Percentiles rank a stretch among this genome's conserved stretches.
Conservation (phyloP, 2,797 vertebrate species). For the Trematomus bernacchii region DNA sequence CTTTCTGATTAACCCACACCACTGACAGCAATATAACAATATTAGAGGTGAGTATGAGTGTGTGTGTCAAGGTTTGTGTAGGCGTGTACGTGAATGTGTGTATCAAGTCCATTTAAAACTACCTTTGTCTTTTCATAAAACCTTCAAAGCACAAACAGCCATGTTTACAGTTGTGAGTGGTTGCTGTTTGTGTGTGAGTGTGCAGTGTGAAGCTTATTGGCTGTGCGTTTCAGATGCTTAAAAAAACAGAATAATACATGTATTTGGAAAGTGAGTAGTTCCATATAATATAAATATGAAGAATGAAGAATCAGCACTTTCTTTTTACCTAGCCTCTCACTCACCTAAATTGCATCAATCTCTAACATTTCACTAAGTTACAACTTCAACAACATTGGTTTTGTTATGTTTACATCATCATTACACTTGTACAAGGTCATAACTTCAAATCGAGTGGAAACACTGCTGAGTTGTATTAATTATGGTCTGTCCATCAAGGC, state of each 20-base stretch:
- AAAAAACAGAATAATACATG: not conserved
- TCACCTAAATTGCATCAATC: not conserved
- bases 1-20: conserved; percentile 87
- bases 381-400: conserved; percentile 9
- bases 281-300: not conserved
- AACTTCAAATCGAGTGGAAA: not conserved
- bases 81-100: conserved; percentile 13
- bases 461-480: conserved; percentile 26
- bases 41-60: conserved; percentile 62
- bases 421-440: not conserved
- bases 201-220: not conserved
- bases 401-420: not conserved
- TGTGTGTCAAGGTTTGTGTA: conserved; percentile 13
- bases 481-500: not conserved
- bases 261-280: not conserved
- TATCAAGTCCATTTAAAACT: conserved; percentile 46
- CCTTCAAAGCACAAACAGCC: conserved; percentile 59
- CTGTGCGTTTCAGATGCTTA: not conserved
- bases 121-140: conserved; percentile 78
- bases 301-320: not conserved
- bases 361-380: not conserved
- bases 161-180: conserved; percentile 47
- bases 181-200: conserved; percentile 3
- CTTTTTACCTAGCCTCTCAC: not conserved
- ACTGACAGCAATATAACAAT: conserved; percentile 82